These are phyloP conservation scores for Zygaena filipendulae DNA, from an alignment of 2,888 invertebrate species.

Conservation along the genomic window DNA sequence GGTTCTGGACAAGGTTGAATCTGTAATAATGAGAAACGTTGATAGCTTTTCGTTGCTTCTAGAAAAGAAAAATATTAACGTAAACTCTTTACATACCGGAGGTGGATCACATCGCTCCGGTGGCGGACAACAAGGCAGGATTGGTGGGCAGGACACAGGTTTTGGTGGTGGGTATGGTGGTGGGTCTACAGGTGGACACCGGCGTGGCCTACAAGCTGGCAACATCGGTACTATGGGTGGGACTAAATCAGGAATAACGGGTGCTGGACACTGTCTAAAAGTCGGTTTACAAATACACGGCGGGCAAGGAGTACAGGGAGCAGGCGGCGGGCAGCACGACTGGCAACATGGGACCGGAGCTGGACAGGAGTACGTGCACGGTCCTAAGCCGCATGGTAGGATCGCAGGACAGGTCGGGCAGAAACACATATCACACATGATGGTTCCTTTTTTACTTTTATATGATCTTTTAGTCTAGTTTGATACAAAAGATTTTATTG, in stretches of 20 bases:
- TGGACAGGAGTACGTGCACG: conserved; percentile 38
- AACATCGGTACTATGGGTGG: conserved; percentile 51
- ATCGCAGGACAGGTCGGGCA: conserved; percentile 50
- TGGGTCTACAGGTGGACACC: conserved; percentile 35
- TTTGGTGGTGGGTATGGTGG: conserved; percentile 34
- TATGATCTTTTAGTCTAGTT: no score
- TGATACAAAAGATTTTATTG: conserved; percentile 2
- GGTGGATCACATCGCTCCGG: conserved; percentile 51
- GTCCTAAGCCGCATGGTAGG: conserved; percentile 43
- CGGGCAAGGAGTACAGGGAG: conserved; percentile 51
- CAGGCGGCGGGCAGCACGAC: conserved; percentile 47
- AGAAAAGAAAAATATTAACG: not conserved
- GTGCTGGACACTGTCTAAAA: conserved; percentile 47
- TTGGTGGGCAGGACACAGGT: conserved; percentile 49
- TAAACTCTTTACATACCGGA: conserved; percentile 28
- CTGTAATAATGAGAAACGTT: conserved; percentile 25
- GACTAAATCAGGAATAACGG: conserved; percentile 43
- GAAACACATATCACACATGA: conserved; percentile 42
- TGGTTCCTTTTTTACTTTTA: conserved; percentile 9
- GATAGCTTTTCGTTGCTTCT: not conserved
- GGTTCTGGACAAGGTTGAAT: conserved; percentile 48
- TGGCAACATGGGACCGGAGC: conserved; percentile 41
- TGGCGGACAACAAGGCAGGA: conserved; percentile 52
- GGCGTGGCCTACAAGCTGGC: conserved; percentile 44
- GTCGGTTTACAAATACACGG: conserved; percentile 42